Conservation (phyloP, 2,797 vertebrate genomes). For the Hafferia zeledoni region DNA sequence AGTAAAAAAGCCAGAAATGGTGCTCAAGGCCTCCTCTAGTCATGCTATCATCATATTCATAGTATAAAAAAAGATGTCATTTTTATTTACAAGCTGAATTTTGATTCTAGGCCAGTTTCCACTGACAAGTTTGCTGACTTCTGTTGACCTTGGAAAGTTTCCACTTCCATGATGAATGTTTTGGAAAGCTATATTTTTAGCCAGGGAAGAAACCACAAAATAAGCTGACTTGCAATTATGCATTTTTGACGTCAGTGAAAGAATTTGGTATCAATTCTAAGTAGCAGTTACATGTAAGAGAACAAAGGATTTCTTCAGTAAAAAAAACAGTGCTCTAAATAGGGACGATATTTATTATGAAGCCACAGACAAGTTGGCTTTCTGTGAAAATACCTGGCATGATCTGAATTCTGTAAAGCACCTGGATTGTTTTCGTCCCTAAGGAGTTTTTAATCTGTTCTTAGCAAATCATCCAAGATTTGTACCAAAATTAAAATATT, state of each 20-base stretch:
- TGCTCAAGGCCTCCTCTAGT: background rate
- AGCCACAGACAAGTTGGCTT: background rate
- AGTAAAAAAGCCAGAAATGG: background rate
- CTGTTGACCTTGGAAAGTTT: conserved; percentile 36
- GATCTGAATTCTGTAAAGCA: conserved; percentile 22
- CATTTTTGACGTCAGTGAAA: conserved; percentile 50
- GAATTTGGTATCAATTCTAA: conserved; percentile 41
- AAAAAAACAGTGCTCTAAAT: background rate
- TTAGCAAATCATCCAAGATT: background rate
- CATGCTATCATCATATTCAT: background rate
- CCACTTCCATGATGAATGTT: conserved; percentile 17
- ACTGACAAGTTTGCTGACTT: conserved; percentile 32
- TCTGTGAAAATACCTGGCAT: background rate
- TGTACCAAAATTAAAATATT: background rate
- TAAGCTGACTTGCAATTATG: conserved; percentile 51
- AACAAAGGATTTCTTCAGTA: conserved; percentile 47
- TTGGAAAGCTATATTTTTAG: conserved; percentile 48
- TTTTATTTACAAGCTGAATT: background rate
- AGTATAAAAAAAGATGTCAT: background rate
- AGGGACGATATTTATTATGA: background rate
- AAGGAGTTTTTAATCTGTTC: background rate
- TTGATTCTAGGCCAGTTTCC: background rate
- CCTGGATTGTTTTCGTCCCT: conserved; percentile 6
- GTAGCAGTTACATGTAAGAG: conserved; percentile 2
- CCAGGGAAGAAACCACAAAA: background rate